phyloP scores from a whole-genome alignment of 1,140 invertebrate species.

The Magallana gigas region DNA sequence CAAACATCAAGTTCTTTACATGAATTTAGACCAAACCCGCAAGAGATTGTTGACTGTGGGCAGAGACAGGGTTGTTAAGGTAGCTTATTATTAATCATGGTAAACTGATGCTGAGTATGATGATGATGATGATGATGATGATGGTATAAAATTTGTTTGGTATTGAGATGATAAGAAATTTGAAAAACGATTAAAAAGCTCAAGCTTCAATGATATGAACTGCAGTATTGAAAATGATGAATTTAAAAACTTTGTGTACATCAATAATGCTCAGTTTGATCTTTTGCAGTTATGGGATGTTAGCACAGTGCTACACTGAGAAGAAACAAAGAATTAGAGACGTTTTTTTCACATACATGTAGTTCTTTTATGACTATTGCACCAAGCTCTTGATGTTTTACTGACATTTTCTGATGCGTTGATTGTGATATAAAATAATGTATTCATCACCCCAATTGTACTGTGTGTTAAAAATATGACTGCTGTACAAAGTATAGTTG shows the following conservation, averaged over 20 bases:
- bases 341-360: background rate
- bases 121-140: background rate
- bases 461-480: background rate
- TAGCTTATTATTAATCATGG: conserved; percentile 75
- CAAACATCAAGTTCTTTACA: conserved; percentile 92
- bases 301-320: conserved; percentile 72
- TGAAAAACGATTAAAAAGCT: background rate
- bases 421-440: too few relatives aligned
- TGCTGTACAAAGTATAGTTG: background rate
- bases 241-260: background rate
- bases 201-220: background rate
- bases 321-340: background rate
- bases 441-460: too few relatives aligned
- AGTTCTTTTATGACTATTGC: conserved; percentile 3
- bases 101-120: background rate
- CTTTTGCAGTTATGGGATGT: conserved; percentile 78
- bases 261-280: conserved; percentile 79
- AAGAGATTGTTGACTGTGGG: conserved; percentile 94
- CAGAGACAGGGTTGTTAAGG: conserved; percentile 95
- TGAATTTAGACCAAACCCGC: conserved; percentile 93
- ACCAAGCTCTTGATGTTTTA: background rate
- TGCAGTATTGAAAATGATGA: background rate
- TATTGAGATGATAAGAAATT: background rate
- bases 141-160: background rate
- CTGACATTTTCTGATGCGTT: too few relatives aligned